phyloP scores from a whole-genome alignment of 2,797 vertebrate genomes.

The Sebastes hopkinsi region DNA sequence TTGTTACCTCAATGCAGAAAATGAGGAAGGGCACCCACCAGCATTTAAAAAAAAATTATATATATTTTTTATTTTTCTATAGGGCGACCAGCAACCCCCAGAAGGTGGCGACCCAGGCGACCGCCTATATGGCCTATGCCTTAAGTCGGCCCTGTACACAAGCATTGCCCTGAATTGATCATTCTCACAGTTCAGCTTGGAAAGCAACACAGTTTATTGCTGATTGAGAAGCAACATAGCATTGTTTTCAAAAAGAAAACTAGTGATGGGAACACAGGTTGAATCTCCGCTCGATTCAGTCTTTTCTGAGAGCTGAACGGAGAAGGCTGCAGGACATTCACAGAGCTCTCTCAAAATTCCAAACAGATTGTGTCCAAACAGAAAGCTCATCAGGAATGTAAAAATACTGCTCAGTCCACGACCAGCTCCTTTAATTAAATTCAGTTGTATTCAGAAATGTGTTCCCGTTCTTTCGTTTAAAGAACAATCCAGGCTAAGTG shows the following conservation, averaged over 20 bases:
- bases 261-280: slow-evolving; percentile 31
- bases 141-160: background rate
- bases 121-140: too few relatives aligned
- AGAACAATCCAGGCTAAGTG: background rate
- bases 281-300: slow-evolving; percentile 27
- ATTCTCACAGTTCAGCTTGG: slow-evolving; percentile 41
- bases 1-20: too few relatives aligned
- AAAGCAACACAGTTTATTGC: slow-evolving; percentile 41
- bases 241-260: slow-evolving; percentile 27
- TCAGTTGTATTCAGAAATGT: background rate
- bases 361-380: background rate
- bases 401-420: background rate
- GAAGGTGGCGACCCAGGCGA: too few relatives aligned
- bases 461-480: background rate
- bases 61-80: too few relatives aligned
- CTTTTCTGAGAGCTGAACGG: slow-evolving; percentile 11
- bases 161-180: slow-evolving; percentile 28
- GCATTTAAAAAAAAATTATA: too few relatives aligned
- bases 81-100: fast-evolving
- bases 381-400: background rate
- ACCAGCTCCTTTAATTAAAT: background rate
- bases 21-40: too few relatives aligned
- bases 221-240: slow-evolving; percentile 31
- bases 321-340: slow-evolving; percentile 1
- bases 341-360: background rate